phyloP scores from a whole-genome alignment of 2,888 invertebrate species.

The Drosophila fungiperda region DNA sequence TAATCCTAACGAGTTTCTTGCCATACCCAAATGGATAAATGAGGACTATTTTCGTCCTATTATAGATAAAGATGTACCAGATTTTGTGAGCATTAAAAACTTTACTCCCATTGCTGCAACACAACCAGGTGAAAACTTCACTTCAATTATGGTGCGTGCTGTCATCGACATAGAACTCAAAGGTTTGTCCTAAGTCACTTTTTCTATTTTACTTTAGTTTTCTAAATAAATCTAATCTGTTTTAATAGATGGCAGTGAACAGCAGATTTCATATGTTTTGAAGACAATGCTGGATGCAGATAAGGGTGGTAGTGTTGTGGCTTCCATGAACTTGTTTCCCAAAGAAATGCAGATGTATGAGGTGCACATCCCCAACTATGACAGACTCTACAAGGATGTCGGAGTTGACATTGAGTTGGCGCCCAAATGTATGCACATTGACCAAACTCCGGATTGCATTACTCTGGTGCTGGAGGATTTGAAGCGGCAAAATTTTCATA shows the following conservation, averaged over 20 bases:
- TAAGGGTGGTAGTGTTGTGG: conserved; percentile 52
- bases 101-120: conserved; percentile 75
- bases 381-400: conserved; percentile 67
- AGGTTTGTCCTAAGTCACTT: conserved; percentile 52
- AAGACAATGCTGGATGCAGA: conserved; percentile 69
- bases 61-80: conserved; percentile 61
- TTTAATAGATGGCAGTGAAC: conserved; percentile 54
- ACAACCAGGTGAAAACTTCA: conserved; percentile 81
- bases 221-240: not conserved
- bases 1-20: conserved; percentile 72
- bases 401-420: conserved; percentile 69
- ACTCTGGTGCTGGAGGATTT: conserved; percentile 80
- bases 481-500: conserved; percentile 61
- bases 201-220: not conserved
- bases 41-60: conserved; percentile 71
- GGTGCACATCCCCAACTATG: conserved; percentile 69
- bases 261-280: conserved; percentile 74
- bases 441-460: conserved; percentile 60
- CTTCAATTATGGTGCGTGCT: conserved; percentile 80
- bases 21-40: conserved; percentile 75
- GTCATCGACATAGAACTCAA: conserved; percentile 68
- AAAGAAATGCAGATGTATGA: conserved; percentile 79
- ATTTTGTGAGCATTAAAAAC: conserved; percentile 57
- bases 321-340: conserved; percentile 74
- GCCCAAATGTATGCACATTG: conserved; percentile 69